Evolutionary conservation across 53 echinoderm and acorn worm species (phyloP).

Genomic region (Mesocentrotus franciscanus): DNA sequence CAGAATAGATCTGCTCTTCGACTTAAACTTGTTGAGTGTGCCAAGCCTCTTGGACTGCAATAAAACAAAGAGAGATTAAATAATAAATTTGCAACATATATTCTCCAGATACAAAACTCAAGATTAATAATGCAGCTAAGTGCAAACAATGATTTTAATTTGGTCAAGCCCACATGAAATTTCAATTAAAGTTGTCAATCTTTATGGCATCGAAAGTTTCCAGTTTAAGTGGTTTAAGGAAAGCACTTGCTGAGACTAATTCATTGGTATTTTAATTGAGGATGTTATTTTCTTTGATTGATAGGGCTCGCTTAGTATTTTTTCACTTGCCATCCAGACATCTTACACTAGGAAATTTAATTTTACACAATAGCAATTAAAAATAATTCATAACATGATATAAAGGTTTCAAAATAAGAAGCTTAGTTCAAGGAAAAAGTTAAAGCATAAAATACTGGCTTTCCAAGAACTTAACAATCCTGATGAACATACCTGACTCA

Average conservation of each 20-base stretch:
- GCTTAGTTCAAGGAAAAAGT: background rate
- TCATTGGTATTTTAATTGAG: too few species aligned
- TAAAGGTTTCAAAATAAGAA: too few species aligned
- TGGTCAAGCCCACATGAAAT: background rate
- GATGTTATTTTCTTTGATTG: too few species aligned
- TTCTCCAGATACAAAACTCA: background rate
- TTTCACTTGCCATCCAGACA: too few species aligned
- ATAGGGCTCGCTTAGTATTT: too few species aligned
- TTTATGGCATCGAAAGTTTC: too few species aligned
- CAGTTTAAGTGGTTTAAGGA: too few species aligned
- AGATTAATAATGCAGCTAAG: background rate
- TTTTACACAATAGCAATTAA: too few species aligned
- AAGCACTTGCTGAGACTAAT: too few species aligned
- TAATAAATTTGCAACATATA: background rate
- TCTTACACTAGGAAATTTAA: too few species aligned
- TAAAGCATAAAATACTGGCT: background rate
- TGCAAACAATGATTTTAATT: background rate
- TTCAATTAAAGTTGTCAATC: too few species aligned
- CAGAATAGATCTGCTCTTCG: slow-evolving; percentile 87
- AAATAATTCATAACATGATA: too few species aligned
- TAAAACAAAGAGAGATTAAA: background rate
- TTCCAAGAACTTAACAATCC: background rate
- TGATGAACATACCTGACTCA: slow-evolving; percentile 77
- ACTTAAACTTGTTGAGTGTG: slow-evolving; percentile 95
- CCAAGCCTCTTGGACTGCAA: slow-evolving; percentile 89